phyloP scores from a whole-genome alignment of 1,140 invertebrate genomes.

The Trachelipus rathkii region DNA sequence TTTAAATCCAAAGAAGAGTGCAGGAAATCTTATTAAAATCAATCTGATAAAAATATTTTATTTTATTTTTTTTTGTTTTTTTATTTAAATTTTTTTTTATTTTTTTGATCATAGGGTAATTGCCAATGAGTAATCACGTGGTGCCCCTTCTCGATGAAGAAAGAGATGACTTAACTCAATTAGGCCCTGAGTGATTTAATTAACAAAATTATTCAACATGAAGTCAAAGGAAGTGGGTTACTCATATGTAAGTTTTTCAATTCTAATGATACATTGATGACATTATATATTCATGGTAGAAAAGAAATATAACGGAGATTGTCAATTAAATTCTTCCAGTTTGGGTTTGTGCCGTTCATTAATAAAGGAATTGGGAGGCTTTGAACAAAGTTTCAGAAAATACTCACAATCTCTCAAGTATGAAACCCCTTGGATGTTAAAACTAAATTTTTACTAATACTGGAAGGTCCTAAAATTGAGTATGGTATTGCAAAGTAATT shows the following conservation, averaged over 20 bases:
- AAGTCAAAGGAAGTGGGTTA: conserved; percentile 97
- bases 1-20: too few species aligned
- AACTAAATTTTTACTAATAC: conserved; percentile 97
- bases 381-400: conserved; percentile 72
- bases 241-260: conserved; percentile 73
- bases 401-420: conserved; percentile 99
- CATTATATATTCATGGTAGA: conserved; percentile 24
- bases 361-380: conserved; percentile 64
- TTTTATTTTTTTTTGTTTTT: too few species aligned
- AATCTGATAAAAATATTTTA: neutral
- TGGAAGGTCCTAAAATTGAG: too few species aligned
- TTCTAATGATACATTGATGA: conserved; percentile 25
- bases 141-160: conserved; percentile 63
- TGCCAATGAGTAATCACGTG: conserved; percentile 82
- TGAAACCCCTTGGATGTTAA: conserved; percentile 96
- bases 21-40: neutral
- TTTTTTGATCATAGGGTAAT: conserved; percentile 60
- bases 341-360: conserved; percentile 93
- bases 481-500: too few species aligned
- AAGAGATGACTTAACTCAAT: conserved; percentile 54
- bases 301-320: conserved; percentile 20
- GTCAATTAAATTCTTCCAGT: conserved; percentile 56
- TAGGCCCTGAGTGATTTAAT: conserved; percentile 80
- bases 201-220: conserved; percentile 93
- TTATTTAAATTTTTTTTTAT: too few species aligned